A percentile compares a stretch with the other conserved stretches of the same genome.
Conservation (phyloP, 2,888 invertebrate genomes). For the Tenthredo mesomela region DNA sequence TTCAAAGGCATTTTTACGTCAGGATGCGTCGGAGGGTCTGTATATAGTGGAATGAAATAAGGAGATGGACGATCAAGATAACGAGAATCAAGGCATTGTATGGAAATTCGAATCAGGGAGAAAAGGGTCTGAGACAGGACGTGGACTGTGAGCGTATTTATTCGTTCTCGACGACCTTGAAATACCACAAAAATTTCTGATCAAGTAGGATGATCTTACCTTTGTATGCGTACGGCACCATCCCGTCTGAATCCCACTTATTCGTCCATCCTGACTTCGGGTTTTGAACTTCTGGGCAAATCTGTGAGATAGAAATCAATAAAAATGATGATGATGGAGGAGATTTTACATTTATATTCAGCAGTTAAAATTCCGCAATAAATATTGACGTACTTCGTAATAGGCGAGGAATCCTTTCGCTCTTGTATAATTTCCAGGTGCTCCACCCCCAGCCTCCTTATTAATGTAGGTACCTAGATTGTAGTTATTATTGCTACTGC, state of each 20-base stretch:
- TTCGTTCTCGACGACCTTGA: background rate
- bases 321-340: slow-evolving; percentile 39
- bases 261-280: slow-evolving; percentile 88
- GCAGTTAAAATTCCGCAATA: slow-evolving; percentile 74
- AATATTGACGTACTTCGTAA: slow-evolving; percentile 83
- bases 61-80: slow-evolving; percentile 7
- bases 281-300: slow-evolving; percentile 87
- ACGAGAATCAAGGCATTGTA: background rate
- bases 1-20: background rate
- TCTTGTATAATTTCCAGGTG: slow-evolving; percentile 91
- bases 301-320: slow-evolving; percentile 78
- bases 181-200: background rate
- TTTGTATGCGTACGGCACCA: slow-evolving; percentile 92
- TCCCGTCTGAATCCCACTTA: slow-evolving; percentile 91
- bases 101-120: slow-evolving; percentile 23
- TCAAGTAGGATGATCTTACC: slow-evolving; percentile 76
- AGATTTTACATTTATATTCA: slow-evolving; percentile 60
- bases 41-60: background rate
- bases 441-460: slow-evolving; percentile 94
- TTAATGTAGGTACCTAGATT: slow-evolving; percentile 92
- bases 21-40: slow-evolving; percentile 34
- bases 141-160: background rate
- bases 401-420: slow-evolving; percentile 93
- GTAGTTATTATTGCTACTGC: slow-evolving; percentile 90
- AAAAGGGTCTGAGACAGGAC: background rate